Evolutionary conservation across 2,888 invertebrate species (phyloP).

Genomic region (Sceliomorpha sp.): DNA sequence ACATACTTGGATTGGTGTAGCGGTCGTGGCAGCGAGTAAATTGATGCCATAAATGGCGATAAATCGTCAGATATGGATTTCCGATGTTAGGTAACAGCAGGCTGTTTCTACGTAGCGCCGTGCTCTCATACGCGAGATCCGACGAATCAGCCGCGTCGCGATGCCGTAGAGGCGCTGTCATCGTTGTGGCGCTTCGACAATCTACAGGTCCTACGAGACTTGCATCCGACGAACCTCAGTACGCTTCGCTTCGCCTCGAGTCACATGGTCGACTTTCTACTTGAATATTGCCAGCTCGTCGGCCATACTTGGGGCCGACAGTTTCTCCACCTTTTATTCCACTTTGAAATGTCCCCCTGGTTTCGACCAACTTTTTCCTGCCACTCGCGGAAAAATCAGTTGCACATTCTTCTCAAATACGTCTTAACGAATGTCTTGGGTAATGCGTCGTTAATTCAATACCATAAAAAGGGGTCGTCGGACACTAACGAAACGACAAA

Average conservation of each 20-base stretch:
- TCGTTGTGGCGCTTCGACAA: constrained; percentile 36
- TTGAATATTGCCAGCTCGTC: constrained; percentile 31
- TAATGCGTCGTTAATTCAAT: constrained; percentile 36
- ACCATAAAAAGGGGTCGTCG: constrained; percentile 27
- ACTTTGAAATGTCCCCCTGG: constrained; percentile 17
- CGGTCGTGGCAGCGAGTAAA: constrained; percentile 39
- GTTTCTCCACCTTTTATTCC: constrained; percentile 39
- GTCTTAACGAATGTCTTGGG: constrained; percentile 37
- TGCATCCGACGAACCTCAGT: constrained; percentile 11
- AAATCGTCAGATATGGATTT: constrained; percentile 55
- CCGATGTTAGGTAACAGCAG: constrained; percentile 38
- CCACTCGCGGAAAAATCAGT: constrained; percentile 37
- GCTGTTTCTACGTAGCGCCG: constrained; percentile 17
- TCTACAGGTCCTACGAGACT: constrained; percentile 41
- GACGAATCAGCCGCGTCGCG: constrained; percentile 13
- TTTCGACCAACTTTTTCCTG: constrained; percentile 44
- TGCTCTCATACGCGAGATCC: constrained; percentile 15
- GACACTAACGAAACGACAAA: constrained; percentile 10
- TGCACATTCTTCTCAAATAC: constrained; percentile 33
- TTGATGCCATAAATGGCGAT: constrained; percentile 54
- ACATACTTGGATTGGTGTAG: constrained; percentile 15
- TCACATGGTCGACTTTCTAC: constrained; percentile 46
- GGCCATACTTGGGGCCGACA: constrained; percentile 42
- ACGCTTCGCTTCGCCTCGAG: constrained; percentile 20
- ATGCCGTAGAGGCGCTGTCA: constrained; percentile 17